These are phyloP conservation scores for Nemurella pictetii DNA, from an alignment of 2,888 invertebrate genomes.

Conservation along the genomic window DNA sequence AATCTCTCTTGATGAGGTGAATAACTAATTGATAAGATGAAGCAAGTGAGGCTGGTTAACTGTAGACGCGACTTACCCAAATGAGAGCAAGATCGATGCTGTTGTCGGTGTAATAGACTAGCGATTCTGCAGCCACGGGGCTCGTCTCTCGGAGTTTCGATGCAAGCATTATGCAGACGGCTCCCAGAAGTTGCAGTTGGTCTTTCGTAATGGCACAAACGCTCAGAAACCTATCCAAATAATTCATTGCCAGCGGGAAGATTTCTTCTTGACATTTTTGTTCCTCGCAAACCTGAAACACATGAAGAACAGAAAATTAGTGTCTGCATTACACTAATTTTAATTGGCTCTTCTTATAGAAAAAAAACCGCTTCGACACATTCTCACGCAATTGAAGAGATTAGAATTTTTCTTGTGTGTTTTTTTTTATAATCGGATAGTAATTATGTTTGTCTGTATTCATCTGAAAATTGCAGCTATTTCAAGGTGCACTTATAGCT, in stretches of 20 bases:
- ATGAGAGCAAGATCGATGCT: constrained; percentile 85
- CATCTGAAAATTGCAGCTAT: not conserved
- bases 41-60: too few species aligned
- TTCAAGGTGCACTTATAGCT: not conserved
- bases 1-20: too few species aligned
- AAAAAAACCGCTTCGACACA: not conserved
- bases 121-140: constrained; percentile 75
- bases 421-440: not conserved
- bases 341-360: not conserved
- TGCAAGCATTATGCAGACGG: constrained; percentile 88
- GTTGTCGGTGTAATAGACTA: constrained; percentile 92
- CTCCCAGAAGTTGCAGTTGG: constrained; percentile 89
- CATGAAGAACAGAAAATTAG: constrained; percentile 30
- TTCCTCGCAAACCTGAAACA: constrained; percentile 87
- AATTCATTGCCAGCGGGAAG: constrained; percentile 88
- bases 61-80: constrained; percentile 89
- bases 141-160: constrained; percentile 87
- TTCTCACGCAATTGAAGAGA: not conserved
- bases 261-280: constrained; percentile 92
- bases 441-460: not conserved
- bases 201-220: constrained; percentile 79
- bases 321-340: not conserved
- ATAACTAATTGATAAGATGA: too few species aligned
- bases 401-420: not conserved
- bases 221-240: constrained; percentile 91